phyloP scores from a whole-genome alignment of 92 coral and sea anemone genomes.

The Micromussa lordhowensis region DNA sequence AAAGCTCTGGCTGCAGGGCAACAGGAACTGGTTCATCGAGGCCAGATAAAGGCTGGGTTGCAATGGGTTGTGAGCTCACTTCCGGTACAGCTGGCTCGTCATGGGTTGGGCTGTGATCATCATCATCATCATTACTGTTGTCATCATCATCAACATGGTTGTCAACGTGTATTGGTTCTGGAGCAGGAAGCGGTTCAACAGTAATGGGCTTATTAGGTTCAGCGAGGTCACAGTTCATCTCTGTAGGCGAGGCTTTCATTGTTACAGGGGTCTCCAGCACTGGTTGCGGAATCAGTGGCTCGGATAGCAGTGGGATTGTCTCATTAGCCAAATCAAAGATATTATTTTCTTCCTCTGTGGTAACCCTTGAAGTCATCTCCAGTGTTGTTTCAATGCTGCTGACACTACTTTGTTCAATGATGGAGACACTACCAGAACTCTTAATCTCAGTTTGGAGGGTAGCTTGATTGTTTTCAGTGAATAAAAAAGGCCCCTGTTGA shows the following conservation, averaged over 20 bases:
- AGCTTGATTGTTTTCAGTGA: not conserved
- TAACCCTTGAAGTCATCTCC: constrained; percentile 1
- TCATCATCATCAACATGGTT: not conserved
- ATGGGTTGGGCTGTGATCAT: not conserved
- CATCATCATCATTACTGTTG: not conserved
- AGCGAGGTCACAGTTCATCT: not conserved
- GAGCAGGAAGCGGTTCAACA: constrained; percentile 27
- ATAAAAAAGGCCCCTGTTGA: constrained; percentile 33
- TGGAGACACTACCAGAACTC: not conserved
- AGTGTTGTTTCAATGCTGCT: constrained; percentile 7
- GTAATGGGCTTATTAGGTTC: constrained; percentile 2
- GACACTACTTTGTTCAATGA: constrained; percentile 7
- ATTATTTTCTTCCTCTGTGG: not conserved
- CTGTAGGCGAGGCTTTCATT: not conserved
- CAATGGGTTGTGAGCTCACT: constrained; percentile 29
- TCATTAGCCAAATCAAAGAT: constrained; percentile 22
- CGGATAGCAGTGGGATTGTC: constrained; percentile 15
- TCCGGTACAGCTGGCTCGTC: constrained; percentile 9
- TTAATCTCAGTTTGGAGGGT: not conserved
- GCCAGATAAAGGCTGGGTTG: constrained; percentile 42
- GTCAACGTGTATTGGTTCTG: constrained; percentile 19
- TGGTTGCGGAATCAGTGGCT: constrained; percentile 26
- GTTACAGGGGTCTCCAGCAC: not conserved
- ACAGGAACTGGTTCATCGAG: constrained; percentile 36
- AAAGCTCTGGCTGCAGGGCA: constrained; percentile 57